Base-by-base conservation (phyloP, 2,888 invertebrate genomes). In the Sarcophaga carnaria region DNA sequence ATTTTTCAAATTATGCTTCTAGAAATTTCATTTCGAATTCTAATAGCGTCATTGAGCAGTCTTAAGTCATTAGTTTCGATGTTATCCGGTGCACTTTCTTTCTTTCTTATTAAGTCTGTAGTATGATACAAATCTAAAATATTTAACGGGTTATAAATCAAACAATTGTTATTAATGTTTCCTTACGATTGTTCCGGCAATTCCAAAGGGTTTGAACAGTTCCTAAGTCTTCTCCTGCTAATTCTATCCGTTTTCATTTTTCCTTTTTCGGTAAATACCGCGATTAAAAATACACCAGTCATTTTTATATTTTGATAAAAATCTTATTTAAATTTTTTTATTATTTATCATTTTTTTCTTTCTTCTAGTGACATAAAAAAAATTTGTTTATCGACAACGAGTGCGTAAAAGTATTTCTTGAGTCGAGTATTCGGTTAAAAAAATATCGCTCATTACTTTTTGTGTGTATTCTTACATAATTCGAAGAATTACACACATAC, bases 21-120 rank as follows among this genome's bases (percentile, higher is more conserved):
- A 49, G 12, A 49, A 49, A 49, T 49, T 49, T 49, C 49, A 49
- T 49, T 49, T 49, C 49, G 27, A 67, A 59, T 71, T 59, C 25
- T 71, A 71, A 71, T 20, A 59, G 71, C 71, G 27, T 71, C 71
- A 71, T 71, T 59, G 22, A 22, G 54, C 49, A 70, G 22, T 27
- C 54, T 71, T 71, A 71, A 71, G 25, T 71, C 59, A 27, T 27
- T 27, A 27, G 27, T n/a, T 71, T 71, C 71, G 27, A 17, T 59
- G 27, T 59, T 22, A 25, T 59, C n/a, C 59, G 27, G 22, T 27
- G 20, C 49, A 59, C 25, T 27, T 71, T 71, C 59, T n/a, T 59
- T 27, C 37, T 8, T 37, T 37, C 37, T 37, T 8, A 37, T 37
- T 37, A 37, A 37, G 37, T 8, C 37, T 37, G 37, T 37, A 37